phyloP scores from a whole-genome alignment of 2,888 invertebrate genomes.

The Gerosis bhagava region DNA sequence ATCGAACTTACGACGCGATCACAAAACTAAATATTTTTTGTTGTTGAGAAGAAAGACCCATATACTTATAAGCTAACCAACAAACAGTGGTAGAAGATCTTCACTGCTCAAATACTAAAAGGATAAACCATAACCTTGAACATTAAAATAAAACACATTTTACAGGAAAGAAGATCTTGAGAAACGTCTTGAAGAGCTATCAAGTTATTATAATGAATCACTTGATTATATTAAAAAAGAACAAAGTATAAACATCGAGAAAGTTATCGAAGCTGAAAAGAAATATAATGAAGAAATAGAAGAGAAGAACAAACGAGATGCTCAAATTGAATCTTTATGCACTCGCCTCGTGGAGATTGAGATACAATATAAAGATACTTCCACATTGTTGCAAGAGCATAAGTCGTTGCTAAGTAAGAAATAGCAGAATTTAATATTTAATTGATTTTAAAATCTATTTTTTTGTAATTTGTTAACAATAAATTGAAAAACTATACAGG shows the following conservation, averaged over 20 bases:
- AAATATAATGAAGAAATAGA: conserved; percentile 51
- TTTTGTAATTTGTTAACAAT: too few relatives aligned
- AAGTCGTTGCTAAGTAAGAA: conserved; percentile 42
- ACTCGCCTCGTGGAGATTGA: conserved; percentile 52
- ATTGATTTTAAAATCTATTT: too few relatives aligned
- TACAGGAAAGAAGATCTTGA: conserved; percentile 66
- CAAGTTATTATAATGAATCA: conserved; percentile 56
- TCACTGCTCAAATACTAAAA: too few relatives aligned
- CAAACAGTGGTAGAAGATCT: too few relatives aligned
- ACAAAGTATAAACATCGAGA: conserved; percentile 46
- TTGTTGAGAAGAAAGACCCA: too few relatives aligned
- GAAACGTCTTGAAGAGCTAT: conserved; percentile 53
- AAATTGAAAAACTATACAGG: background rate
- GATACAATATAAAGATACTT: conserved; percentile 33
- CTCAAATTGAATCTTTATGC: conserved; percentile 47
- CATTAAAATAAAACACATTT: conserved; percentile 10
- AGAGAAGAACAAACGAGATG: conserved; percentile 48
- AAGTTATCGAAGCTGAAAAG: conserved; percentile 56
- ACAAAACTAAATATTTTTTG: too few relatives aligned
- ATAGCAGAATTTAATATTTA: background rate
- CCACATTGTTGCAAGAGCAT: conserved; percentile 27
- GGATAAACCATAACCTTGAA: too few relatives aligned
- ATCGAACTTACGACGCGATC: too few relatives aligned
- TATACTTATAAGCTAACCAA: too few relatives aligned
- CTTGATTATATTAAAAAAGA: conserved; percentile 51